Evolutionary conservation across 2,113 vertebrate species (phyloP), one percentile per base, ranked within the genome.

Genomic region (Tympanuchus pallidicinctus): DNA sequence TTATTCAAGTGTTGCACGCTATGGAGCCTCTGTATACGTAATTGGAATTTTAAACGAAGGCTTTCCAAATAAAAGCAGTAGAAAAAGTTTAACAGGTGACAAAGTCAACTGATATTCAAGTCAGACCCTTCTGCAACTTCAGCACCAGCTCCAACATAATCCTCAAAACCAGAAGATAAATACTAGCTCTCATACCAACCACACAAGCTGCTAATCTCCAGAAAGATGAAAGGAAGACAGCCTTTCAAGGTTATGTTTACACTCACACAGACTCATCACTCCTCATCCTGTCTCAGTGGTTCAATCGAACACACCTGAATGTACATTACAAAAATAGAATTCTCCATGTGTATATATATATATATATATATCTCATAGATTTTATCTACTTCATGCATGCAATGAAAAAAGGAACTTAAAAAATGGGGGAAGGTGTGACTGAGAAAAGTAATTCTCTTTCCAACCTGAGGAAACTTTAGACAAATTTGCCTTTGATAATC

Each of bases 401-500:
- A 89, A 61, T 57, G 83, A 89, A 73, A 95, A 95, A 92, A 80
- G 43, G 16, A 94, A 69, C 88, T 88, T 88, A 78, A 95, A 92
- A 95, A 95, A 52, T 69, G 47, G 83, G 86, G 78, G 63, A 81
- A 81, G 72, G 79, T 36, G 79, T 48, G 69, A 95, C 94, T 94
- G 84, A 43, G 81, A 94, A 93, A 87, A 97, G 89, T 94, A 96
- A 97, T 97, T 97, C 97, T 95, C 96, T 96, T 96, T 96, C 95
- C 95, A 97, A 96, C 85, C 96, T 97, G 96, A 97, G 96, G 97
- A 98, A 98, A 98, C 97, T 98, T 98, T 97, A 98, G 97, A 97
- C 97, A 97, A 98, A 98, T 98, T 98, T 98, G 98, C 95, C 97
- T 98, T 97, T 98, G 97, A 98, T 98, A 97, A 97, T 97, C 93